Percentiles rank a stretch among this genome's conserved stretches.
phyloP scores from a whole-genome alignment of 1,140 invertebrate genomes.

The Camponotus vicinus region DNA sequence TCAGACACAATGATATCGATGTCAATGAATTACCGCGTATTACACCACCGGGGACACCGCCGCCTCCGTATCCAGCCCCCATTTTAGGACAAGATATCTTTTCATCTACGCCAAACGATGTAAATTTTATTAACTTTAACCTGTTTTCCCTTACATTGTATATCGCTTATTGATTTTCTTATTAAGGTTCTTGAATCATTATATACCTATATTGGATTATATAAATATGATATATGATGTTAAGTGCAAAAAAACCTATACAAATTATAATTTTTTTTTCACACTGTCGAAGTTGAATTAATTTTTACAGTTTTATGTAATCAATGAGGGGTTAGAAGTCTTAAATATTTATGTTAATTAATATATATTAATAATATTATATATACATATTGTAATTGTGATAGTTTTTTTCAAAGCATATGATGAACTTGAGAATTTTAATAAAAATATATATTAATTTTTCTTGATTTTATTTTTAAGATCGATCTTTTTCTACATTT shows the following conservation, averaged over 20 bases:
- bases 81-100: slow-evolving; percentile 79
- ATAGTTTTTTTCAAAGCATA: too few relatives aligned
- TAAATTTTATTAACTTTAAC: slow-evolving; percentile 63
- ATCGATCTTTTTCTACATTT: too few relatives aligned
- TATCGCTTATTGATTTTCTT: not conserved
- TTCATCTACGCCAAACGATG: slow-evolving; percentile 82
- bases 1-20: slow-evolving; percentile 76
- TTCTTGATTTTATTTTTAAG: too few relatives aligned
- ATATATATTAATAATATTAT: not conserved
- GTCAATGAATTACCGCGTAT: slow-evolving; percentile 82
- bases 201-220: not conserved
- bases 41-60: slow-evolving; percentile 94
- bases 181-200: not conserved
- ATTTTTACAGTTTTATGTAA: not conserved
- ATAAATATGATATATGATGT: not conserved
- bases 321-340: not conserved
- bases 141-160: not conserved
- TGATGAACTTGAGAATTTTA: too few relatives aligned
- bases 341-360: not conserved
- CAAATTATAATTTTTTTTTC: not conserved
- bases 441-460: too few relatives aligned
- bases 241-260: not conserved
- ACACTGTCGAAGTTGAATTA: not conserved
- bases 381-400: not conserved
- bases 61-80: slow-evolving; percentile 91